Base-by-base conservation (phyloP, 1,140 invertebrate species). In the Oncopodura yosiiana region DNA sequence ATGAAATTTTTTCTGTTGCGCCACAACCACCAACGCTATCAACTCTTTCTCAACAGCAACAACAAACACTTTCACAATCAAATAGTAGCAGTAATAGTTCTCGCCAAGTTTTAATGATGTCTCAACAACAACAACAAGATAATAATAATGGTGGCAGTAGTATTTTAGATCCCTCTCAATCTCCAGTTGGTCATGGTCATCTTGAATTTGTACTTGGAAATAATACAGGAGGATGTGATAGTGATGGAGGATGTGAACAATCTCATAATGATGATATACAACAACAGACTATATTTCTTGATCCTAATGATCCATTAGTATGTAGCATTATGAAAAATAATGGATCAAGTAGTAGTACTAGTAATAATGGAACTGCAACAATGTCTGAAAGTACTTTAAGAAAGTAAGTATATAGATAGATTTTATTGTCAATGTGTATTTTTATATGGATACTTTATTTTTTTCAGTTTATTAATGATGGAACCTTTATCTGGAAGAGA, bases 381-480 rank as follows among this genome's bases (percentile, higher is more conserved):
- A 58, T 32, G 18, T 21, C 11, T 21, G 37, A 9, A 3, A 11
- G 14, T 50, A 4, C 45, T 30, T 12, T 16, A 5, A 26, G 21
- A 16, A 37, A 38, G 32, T 5, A 5, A 8, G 16, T 9, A 9
- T 11, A 19, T 16, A 41, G 2, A 34, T 9, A 29, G 32, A 29
- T 32, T 24, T 36, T n/a, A 37, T 14, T 34, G 11, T 11, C 4
- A 24, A 18, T 26, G 23, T 51, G 12, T 52, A 58, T 52, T 46
- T 42, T 30, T 43, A 53, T 21, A 43, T 21, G 19, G 52, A 53
- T 26, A 63, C 5, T 57, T 49, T 27, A 61, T 56, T 4, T 42
- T 64, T 2, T 32, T 58, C 12, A 61, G 59, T 52, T 44, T 64
- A 19, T 38, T 64, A 9, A 58, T 61, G 58, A 64, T 61, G 59